A percentile compares a stretch with the other conserved stretches of the same genome.
These are phyloP conservation scores for Hemibagrus guttatus DNA, from an alignment of 2,797 vertebrate genomes.

Conservation along the genomic window DNA sequence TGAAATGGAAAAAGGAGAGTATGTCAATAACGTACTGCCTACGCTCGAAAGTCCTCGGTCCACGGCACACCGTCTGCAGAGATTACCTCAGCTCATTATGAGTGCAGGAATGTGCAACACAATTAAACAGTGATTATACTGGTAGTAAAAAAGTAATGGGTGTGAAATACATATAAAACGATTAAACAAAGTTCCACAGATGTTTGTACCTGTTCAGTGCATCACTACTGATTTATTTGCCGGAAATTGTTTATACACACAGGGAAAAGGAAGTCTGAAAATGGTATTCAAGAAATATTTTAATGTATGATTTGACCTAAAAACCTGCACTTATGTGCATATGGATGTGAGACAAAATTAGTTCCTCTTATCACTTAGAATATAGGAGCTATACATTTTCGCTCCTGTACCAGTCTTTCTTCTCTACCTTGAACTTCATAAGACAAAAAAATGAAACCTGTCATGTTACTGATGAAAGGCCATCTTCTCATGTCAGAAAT, in stretches of 20 bases:
- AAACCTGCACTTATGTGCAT: not conserved
- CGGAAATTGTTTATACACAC: not conserved
- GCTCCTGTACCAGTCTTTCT: not conserved
- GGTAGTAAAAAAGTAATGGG: not conserved
- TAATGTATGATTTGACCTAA: not conserved
- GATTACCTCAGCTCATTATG: conserved; percentile 23
- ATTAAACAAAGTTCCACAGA: not conserved
- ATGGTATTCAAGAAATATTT: not conserved
- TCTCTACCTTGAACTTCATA: not conserved
- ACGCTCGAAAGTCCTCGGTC: conserved; percentile 6
- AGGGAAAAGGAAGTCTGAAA: not conserved
- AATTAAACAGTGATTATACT: conserved; percentile 22
- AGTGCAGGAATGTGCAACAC: conserved; percentile 31
- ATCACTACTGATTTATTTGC: not conserved
- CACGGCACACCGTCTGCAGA: conserved; percentile 1
- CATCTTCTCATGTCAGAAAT: not conserved
- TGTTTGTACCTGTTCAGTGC: not conserved
- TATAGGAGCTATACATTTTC: not conserved
- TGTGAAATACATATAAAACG: not conserved
- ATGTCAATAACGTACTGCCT: conserved; percentile 42
- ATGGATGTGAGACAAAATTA: not conserved
- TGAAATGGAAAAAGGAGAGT: conserved; percentile 42
- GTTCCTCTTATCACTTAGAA: not conserved
- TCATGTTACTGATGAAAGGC: not conserved
- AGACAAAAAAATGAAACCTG: not conserved